Base-by-base conservation (phyloP, 1,140 invertebrate genomes). In the Manduca sexta region DNA sequence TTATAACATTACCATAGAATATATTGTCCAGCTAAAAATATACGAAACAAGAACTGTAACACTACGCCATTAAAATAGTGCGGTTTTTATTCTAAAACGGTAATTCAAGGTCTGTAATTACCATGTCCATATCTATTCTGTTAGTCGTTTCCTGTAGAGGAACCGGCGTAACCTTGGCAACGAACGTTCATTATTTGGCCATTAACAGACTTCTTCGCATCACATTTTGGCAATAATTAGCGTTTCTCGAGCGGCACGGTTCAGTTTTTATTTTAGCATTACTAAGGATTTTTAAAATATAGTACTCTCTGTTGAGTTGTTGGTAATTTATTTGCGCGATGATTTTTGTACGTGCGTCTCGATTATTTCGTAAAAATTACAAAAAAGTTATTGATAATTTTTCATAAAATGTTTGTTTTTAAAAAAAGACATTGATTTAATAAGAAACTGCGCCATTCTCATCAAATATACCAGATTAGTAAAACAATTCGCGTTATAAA, bases 61-160 rank as follows among this genome's bases (percentile, higher is more conserved):
- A 35, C n/a, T 35, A 35, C 14, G n/a, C 14, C 45, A 75, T 76
- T 78, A 71, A 72, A 76, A 77, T 69, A 69, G 68, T 67, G 67
- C 67, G 60, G 68, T 74, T 80, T 74, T 80, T 78, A 71, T 73
- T 79, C 73, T 74, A 74, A 81, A 81, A 84, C 77, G 72, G 80
- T 81, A 78, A 78, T 74, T 78, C 77, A 84, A 84, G 80, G 80
- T 53, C 63, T 53, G 68, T 75, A 76, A 84, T 84, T 81, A 74
- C 72, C 69, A 75, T 68, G 75, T 74, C 69, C 72, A 77, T 82
- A 80, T 78, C 78, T 77, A 79, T 77, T 78, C 74, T 64, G 74
- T 69, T 72, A 69, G 58, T 71, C 54, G 72, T 76, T 84, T 82
- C 80, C 80, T 84, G 77, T 53, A 60, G 64, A 76, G 69, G 66